Conservation (phyloP, 2,888 invertebrate species). For the Meta bourneti region DNA sequence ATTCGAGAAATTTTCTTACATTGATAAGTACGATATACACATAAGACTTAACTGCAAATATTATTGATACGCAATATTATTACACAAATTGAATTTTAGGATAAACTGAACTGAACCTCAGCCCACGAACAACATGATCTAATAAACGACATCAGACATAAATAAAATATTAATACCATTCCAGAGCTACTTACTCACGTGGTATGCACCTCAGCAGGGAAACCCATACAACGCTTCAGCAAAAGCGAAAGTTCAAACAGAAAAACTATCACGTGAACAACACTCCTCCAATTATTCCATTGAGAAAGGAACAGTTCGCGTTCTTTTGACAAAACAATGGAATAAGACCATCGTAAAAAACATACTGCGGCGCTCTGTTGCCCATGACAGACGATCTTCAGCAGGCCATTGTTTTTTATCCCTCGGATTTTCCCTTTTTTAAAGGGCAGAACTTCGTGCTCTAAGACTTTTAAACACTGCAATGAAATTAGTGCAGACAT, state of each 20-base stretch:
- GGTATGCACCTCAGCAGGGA: background rate
- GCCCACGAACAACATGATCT: background rate
- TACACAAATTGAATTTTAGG: too few relatives aligned
- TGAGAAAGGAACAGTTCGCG: conserved; percentile 20
- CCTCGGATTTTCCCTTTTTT: conserved; percentile 13
- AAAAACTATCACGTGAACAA: conserved; percentile 35
- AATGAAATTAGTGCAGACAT: background rate
- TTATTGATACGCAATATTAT: too few relatives aligned
- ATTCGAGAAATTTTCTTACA: too few relatives aligned
- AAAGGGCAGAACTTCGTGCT: background rate
- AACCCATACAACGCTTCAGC: background rate
- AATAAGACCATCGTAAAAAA: conserved; percentile 48
- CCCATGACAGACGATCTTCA: conserved; percentile 49
- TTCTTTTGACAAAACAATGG: conserved; percentile 60
- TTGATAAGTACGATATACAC: too few relatives aligned
- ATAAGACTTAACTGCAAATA: too few relatives aligned
- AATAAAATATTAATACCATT: background rate
- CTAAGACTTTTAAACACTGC: conserved; percentile 5
- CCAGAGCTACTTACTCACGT: conserved; percentile 24
- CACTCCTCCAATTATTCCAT: conserved; percentile 35
- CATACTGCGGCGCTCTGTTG: conserved; percentile 35
- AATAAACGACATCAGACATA: background rate
- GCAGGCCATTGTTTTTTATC: conserved; percentile 52
- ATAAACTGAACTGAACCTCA: background rate
- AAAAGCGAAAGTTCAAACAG: conserved; percentile 44